Base-by-base conservation (phyloP, 2,797 vertebrate species). In the Vespertilio murinus region DNA sequence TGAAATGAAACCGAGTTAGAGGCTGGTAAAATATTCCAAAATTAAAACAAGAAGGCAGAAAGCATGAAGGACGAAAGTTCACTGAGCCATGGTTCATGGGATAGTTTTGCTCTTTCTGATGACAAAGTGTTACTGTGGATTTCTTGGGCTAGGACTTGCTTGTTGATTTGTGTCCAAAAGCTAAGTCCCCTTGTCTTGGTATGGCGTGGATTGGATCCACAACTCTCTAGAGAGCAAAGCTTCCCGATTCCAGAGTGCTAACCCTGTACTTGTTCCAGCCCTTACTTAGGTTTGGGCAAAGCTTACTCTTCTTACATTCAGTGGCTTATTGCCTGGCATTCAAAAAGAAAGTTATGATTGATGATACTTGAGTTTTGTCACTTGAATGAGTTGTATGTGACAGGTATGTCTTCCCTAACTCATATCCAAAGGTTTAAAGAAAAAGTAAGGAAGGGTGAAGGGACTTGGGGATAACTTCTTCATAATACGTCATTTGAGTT, bases 301-400 rank as follows among this genome's bases (percentile, higher is more conserved):
- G 49, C 45, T 81, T 90, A 71, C 35, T 94, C 77, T 95, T 93
- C 73, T 95, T 90, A 54, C 8, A 71, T 69, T 70, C 28, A 40
- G 87, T 90, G 91, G 67, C 80, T 95, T 84, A 8, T 38, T 85
- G 70, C 71, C 91, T 90, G n/a, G 38, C 78, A 45, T 64, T 91
- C 17, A 47, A 40, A 95, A 93, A 67, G 69, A 89, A 93, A 91
- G 73, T 92, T 81, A 70, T 54, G 38, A 85, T 90, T 47, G n/a
- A 75, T 92, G 91, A 86, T 79, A 88, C 52, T 79, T 84, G 73
- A 74, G 64, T 83, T 91, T 90, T 47, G 81, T 88, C 47, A 49
- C 47, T 88, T 59, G 86, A 90, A 88, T 67, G 56, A 82, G 49
- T 79, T 85, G 40, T 35, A 28, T 69, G 18, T 74, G 75, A 75